Conservation (phyloP, 2,888 invertebrate species). For the Caenorhabditis wallacei region DNA sequence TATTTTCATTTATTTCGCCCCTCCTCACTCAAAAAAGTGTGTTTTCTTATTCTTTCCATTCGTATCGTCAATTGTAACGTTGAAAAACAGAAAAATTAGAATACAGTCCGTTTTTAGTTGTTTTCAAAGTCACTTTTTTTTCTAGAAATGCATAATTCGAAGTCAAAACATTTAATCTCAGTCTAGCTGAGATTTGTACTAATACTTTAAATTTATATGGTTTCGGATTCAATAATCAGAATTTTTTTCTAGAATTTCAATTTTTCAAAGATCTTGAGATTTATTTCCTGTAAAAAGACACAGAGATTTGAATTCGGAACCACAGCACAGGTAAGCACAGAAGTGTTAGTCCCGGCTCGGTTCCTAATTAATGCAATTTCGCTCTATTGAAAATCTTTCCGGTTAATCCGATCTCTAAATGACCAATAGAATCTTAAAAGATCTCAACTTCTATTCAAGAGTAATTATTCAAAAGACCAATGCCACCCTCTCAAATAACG, state of each 20-base stretch:
- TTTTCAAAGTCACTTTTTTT: not conserved
- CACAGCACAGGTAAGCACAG: too few relatives aligned
- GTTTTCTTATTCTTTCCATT: not conserved
- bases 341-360: too few relatives aligned
- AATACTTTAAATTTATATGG: not conserved
- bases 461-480: slow-evolving; percentile 11
- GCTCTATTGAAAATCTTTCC: too few relatives aligned
- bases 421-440: slow-evolving; percentile 11
- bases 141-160: too few relatives aligned
- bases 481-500: slow-evolving; percentile 22
- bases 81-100: slow-evolving; percentile 2
- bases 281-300: too few relatives aligned
- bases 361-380: too few relatives aligned
- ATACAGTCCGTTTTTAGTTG: not conserved
- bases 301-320: too few relatives aligned
- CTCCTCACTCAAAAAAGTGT: not conserved
- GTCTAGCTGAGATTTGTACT: slow-evolving; percentile 25
- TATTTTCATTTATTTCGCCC: slow-evolving; percentile 2
- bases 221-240: slow-evolving; percentile 15
- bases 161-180: not conserved
- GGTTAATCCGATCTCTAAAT: not conserved
- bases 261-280: not conserved
- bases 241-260: slow-evolving; percentile 1
- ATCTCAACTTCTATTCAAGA: not conserved
- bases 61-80: not conserved